Evolutionary conservation across 2,888 invertebrate genomes (phyloP).

Genomic region (Ypsolopha scabrella): DNA sequence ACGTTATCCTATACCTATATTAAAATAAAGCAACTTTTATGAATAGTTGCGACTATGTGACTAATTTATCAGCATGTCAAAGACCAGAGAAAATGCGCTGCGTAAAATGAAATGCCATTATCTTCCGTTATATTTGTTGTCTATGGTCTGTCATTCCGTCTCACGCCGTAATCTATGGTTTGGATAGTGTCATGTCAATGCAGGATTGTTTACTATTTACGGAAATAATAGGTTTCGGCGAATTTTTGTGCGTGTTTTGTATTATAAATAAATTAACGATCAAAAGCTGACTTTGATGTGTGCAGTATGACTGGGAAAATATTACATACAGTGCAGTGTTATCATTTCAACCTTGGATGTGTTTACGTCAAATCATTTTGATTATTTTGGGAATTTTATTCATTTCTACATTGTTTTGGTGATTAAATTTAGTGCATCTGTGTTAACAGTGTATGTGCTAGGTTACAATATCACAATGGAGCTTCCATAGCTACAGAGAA

Average conservation of each 20-base stretch:
- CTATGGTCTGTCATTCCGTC: constrained; percentile 22
- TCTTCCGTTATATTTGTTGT: constrained; percentile 20
- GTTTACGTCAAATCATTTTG: constrained; percentile 54
- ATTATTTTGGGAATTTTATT: constrained; percentile 29
- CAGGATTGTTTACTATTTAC: constrained; percentile 63
- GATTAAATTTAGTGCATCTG: constrained; percentile 20
- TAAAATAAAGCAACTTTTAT: too few species aligned
- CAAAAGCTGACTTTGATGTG: too few species aligned
- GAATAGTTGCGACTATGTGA: too few species aligned
- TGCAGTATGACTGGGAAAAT: too few species aligned
- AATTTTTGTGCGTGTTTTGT: too few species aligned
- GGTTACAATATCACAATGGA: constrained; percentile 11
- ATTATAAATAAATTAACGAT: too few species aligned
- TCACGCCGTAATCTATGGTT: constrained; percentile 63
- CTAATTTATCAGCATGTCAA: too few species aligned
- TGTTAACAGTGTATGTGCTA: constrained; percentile 27
- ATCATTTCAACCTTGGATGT: constrained; percentile 31
- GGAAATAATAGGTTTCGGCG: constrained; percentile 16
- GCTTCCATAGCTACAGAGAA: not conserved
- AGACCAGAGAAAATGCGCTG: constrained; percentile 10
- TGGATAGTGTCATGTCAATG: constrained; percentile 50
- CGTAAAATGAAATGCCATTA: constrained; percentile 32
- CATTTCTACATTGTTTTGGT: constrained; percentile 24
- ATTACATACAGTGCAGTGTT: constrained; percentile 8
- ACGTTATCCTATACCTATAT: too few species aligned